Base-by-base conservation (phyloP, 2,113 vertebrate species). In the Calonectris borealis region DNA sequence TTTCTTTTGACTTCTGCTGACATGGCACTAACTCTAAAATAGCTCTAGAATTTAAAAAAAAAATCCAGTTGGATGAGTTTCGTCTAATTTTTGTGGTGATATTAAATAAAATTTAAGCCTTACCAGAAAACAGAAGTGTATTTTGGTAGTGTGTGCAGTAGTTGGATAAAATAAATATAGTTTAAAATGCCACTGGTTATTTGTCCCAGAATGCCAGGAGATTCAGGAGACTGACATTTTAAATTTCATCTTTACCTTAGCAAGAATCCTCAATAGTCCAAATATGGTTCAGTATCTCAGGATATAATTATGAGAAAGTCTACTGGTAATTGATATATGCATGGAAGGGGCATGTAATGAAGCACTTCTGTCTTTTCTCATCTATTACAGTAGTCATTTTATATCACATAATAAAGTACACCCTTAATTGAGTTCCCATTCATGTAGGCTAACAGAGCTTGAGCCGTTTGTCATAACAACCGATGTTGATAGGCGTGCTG, bases 391-490 rank as follows among this genome's bases (percentile, higher is more conserved):
- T 14, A 52, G 46, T 68, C 9, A 80, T 72, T 88, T 93, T 83
- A 18, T 72, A 51, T 89, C 44, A 68, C 64, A n/a, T 92, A 86
- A 91, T 73, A 75, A 94, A 89, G 54, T 62, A 42, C 40, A 64
- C 22, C 18, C 72, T 49, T 85, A 82, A 77, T 7, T 71, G 79
- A 58, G 19, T 34, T 94, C 87, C 60, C 12, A 29, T 96, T 88
- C 75, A 11, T 62, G 66, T 65, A 32, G 21, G 7, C 38, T 88
- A 54, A 42, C 36, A 73, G 82, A 83, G 46, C 48, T 44, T 84
- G 65, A 94, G 48, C 57, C 0, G 2, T 96, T 94, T 84, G 82
- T 95, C 91, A 85, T 95, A 95, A 89, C 86, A 95, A 40, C 15
- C 1, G 15, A 8, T 72, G 49, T 10, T 82, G 60, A 95, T 31